These are phyloP conservation scores for Cyanocitta stelleri DNA, from an alignment of 2,113 vertebrate species.

Conservation along the genomic window DNA sequence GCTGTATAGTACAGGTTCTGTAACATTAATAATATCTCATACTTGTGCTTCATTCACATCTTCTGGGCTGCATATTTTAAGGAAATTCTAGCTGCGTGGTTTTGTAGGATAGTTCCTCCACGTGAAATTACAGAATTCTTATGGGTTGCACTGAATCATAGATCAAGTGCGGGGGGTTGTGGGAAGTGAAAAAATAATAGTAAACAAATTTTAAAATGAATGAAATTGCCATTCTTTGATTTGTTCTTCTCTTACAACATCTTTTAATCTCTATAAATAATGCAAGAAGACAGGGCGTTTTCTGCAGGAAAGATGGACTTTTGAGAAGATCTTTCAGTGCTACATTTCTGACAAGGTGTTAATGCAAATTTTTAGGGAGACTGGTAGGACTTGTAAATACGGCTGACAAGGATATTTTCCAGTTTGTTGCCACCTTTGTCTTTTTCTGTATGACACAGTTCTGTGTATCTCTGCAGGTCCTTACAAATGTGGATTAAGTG, in stretches of 20 bases:
- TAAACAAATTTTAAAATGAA: background rate
- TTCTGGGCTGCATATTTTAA: background rate
- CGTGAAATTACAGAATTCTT: background rate
- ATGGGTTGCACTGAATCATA: background rate
- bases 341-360: background rate
- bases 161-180: rapidly evolving
- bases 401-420: background rate
- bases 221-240: background rate
- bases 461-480: background rate
- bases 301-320: background rate
- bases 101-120: background rate
- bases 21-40: background rate
- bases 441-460: background rate
- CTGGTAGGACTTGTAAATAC: background rate
- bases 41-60: background rate
- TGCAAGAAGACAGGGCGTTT: background rate
- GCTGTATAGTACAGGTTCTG: background rate
- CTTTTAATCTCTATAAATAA: background rate
- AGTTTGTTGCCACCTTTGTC: background rate
- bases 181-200: background rate
- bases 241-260: background rate
- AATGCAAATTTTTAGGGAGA: background rate
- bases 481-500: background rate
- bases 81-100: rapidly evolving
- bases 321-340: background rate